Evolutionary conservation across 1,140 invertebrate genomes (phyloP).

Genomic region (Hylyphantes graminicola): DNA sequence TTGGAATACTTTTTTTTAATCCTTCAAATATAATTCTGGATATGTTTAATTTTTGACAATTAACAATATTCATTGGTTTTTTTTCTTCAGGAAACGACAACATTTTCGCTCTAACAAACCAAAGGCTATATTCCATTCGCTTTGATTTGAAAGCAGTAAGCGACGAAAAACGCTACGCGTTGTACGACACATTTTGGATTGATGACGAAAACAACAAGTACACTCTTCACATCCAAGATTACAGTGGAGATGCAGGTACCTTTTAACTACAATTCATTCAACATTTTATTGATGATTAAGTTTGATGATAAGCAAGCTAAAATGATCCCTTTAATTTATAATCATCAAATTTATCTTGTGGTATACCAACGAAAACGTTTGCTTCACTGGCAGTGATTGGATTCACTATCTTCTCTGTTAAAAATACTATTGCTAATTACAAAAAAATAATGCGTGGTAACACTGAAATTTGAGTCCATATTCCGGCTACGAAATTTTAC

Average conservation of each 20-base stretch:
- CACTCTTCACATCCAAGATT: constrained; percentile 13
- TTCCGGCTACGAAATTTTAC: too few relatives aligned
- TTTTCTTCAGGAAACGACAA: constrained; percentile 25
- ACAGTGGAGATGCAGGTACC: constrained; percentile 42
- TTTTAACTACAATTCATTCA: neutral
- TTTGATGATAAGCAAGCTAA: too few relatives aligned
- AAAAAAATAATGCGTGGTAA: neutral
- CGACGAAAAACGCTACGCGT: constrained; percentile 1
- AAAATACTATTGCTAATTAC: neutral
- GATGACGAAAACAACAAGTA: constrained; percentile 38
- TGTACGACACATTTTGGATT: constrained; percentile 42
- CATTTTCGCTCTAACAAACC: constrained; percentile 43
- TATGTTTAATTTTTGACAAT: neutral
- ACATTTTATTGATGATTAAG: too few relatives aligned
- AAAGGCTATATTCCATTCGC: constrained; percentile 29
- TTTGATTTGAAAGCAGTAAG: constrained; percentile 41
- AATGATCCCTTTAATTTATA: too few relatives aligned
- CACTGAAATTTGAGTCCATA: too few relatives aligned
- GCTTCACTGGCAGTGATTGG: too few relatives aligned
- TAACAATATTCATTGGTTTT: neutral
- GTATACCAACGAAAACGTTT: too few relatives aligned
- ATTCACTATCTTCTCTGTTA: too few relatives aligned
- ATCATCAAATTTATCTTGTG: too few relatives aligned
- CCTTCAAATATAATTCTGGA: too few relatives aligned
- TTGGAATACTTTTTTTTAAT: too few relatives aligned